phyloP scores from a whole-genome alignment of 2,888 invertebrate genomes.

The Bombylius discolor region DNA sequence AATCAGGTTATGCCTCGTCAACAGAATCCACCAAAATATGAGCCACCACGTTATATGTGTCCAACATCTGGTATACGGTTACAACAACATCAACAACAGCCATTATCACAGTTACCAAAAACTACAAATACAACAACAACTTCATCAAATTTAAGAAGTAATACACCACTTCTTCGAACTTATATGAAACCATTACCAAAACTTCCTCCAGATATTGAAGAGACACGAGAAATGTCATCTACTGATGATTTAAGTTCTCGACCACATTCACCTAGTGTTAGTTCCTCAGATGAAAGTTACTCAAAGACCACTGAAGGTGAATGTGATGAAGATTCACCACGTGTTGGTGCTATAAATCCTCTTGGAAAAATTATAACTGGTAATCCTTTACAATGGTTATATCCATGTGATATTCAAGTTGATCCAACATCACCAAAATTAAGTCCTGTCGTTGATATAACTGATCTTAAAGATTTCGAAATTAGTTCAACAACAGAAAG shows the following conservation, averaged over 20 bases:
- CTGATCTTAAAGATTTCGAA: conserved; percentile 34
- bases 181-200: conserved; percentile 47
- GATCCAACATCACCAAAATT: conserved; percentile 31
- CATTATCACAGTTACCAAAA: conserved; percentile 19
- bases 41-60: conserved; percentile 35
- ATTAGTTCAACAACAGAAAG: conserved; percentile 37
- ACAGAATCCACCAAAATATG: conserved; percentile 33
- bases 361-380: conserved; percentile 22
- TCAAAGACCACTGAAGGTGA: conserved; percentile 66
- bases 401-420: conserved; percentile 50
- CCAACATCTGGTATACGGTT: conserved; percentile 30
- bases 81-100: conserved; percentile 24
- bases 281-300: conserved; percentile 75
- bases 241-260: conserved; percentile 72
- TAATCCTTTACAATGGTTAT: conserved; percentile 46
- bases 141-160: conserved; percentile 23
- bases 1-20: conserved; percentile 32
- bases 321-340: conserved; percentile 34
- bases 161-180: conserved; percentile 30
- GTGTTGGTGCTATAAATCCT: conserved; percentile 22
- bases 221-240: conserved; percentile 46
- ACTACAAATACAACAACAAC: conserved; percentile 20
- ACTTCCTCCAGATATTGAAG: conserved; percentile 39
- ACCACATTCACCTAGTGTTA: conserved; percentile 68
- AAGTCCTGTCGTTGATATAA: conserved; percentile 25